A percentile compares a stretch with the other conserved stretches of the same genome.
Evolutionary conservation across 2,113 vertebrate genomes (phyloP).

Genomic region (Anarhynchus alexandrinus): DNA sequence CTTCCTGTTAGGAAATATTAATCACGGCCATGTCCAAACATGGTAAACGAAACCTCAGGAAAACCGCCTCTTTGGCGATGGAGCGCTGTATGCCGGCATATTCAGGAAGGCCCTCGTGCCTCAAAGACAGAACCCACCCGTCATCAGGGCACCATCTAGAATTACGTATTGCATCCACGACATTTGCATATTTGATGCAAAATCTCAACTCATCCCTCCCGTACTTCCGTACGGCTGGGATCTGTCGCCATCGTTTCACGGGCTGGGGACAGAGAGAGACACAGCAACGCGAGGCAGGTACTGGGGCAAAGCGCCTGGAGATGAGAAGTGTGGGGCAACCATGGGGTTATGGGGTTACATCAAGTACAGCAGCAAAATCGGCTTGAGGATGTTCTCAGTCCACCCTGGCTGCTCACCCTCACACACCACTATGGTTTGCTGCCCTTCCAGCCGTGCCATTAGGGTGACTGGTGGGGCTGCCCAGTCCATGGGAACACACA

Average conservation of each 20-base stretch:
- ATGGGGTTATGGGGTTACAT: background rate
- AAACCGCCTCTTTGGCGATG: background rate
- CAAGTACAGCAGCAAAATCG: background rate
- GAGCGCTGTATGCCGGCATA: background rate
- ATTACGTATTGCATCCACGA: background rate
- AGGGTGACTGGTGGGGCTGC: background rate
- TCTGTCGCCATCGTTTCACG: rapidly evolving
- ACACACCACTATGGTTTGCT: rapidly evolving
- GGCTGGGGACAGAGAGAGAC: background rate
- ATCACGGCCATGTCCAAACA: conserved; percentile 51
- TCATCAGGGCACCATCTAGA: background rate
- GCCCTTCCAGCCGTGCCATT: background rate
- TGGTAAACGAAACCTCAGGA: conserved; percentile 54
- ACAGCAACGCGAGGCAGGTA: background rate
- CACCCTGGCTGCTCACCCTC: background rate
- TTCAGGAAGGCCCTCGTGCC: conserved; percentile 42
- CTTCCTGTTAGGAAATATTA: conserved; percentile 68
- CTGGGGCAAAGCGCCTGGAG: background rate
- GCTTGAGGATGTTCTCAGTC: background rate
- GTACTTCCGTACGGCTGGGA: background rate
- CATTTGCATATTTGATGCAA: background rate
- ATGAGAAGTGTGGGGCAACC: background rate
- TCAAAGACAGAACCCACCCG: background rate
- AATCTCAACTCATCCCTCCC: background rate
- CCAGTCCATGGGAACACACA: background rate